Percentiles rank a stretch among this genome's conserved stretches.
phyloP scores from a whole-genome alignment of 2,113 vertebrate genomes.

The Formicarius rufipectus region DNA sequence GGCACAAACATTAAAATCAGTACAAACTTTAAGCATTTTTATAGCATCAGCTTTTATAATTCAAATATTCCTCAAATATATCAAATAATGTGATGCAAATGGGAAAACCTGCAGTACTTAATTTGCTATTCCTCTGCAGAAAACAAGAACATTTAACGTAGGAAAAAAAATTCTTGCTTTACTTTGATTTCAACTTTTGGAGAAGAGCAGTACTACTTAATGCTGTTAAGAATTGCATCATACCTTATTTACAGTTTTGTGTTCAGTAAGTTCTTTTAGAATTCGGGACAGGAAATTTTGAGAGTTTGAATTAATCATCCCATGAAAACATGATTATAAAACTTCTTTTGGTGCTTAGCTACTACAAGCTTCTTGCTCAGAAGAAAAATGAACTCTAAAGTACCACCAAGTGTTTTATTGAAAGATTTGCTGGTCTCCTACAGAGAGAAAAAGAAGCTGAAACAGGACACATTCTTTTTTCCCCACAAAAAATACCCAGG shows the following conservation, averaged over 20 bases:
- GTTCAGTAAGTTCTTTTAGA: constrained; percentile 22
- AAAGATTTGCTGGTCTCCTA: neutral
- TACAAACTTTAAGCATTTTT: neutral
- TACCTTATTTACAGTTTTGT: constrained; percentile 29
- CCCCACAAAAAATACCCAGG: neutral
- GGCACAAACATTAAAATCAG: neutral
- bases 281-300: neutral
- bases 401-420: neutral
- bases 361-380: neutral
- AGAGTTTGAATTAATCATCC: neutral
- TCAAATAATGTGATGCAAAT: neutral
- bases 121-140: neutral
- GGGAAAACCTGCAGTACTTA: neutral
- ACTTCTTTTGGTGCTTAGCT: neutral
- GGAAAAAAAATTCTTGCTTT: neutral
- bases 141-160: neutral
- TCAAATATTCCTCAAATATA: neutral
- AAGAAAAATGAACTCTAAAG: neutral
- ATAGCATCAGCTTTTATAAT: too few relatives aligned
- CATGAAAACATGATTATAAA: neutral
- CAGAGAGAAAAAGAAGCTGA: neutral
- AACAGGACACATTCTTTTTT: neutral
- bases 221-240: constrained; percentile 19
- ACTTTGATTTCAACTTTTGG: neutral
- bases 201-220: neutral